phyloP scores from a whole-genome alignment of 2,113 vertebrate species.

The Petromus typicus region DNA sequence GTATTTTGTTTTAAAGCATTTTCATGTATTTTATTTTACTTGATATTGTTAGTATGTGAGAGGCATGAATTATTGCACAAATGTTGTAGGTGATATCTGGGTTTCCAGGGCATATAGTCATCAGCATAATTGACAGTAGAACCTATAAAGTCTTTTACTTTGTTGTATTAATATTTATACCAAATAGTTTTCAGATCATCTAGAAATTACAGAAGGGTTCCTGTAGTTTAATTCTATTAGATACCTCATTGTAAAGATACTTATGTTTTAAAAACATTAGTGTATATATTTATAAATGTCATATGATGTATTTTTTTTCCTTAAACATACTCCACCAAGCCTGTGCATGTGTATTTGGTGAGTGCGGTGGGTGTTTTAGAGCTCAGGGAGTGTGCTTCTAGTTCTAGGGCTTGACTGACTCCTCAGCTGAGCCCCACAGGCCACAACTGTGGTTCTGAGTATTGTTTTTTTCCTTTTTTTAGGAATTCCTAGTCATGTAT shows the following conservation, averaged over 20 bases:
- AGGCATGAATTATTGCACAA: neutral
- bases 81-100: neutral
- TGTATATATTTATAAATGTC: neutral
- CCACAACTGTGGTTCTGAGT: neutral
- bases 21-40: slow-evolving; percentile 1
- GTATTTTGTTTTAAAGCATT: slow-evolving; percentile 6
- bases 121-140: neutral
- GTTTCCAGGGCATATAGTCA: neutral
- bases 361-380: neutral
- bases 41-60: neutral
- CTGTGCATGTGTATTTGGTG: neutral
- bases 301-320: neutral
- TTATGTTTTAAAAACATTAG: neutral
- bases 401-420: too few relatives aligned
- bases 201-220: neutral
- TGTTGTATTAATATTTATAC: neutral
- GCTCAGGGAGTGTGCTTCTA: neutral
- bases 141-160: neutral
- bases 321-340: neutral
- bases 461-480: neutral
- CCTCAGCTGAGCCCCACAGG: neutral
- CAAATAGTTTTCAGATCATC: neutral
- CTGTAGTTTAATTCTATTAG: neutral
- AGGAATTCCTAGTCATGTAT: neutral
- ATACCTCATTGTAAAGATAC: neutral